A percentile compares a stretch with the other conserved stretches of the same genome.
Conservation (phyloP, 92 coral and sea anemone species). For the Pocillopora grandis region DNA sequence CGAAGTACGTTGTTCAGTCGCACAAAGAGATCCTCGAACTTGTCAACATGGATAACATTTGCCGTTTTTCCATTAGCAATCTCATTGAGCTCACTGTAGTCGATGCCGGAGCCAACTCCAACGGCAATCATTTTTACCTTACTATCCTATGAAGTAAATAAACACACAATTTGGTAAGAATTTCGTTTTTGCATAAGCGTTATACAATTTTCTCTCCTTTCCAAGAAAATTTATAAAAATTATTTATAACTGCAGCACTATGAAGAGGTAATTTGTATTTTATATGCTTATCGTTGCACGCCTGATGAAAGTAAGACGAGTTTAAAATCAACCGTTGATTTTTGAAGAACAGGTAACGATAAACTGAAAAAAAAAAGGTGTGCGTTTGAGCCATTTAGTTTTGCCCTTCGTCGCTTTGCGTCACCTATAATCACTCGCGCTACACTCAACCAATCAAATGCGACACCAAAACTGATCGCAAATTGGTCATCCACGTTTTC, state of each 20-base stretch:
- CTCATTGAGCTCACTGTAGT: constrained; percentile 49
- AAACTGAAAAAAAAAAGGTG: too few species aligned
- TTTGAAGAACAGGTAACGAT: too few species aligned
- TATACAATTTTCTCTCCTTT: neutral
- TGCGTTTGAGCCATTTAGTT: neutral
- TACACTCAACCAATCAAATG: too few species aligned
- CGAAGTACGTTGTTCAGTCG: constrained; percentile 37
- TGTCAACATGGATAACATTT: constrained; percentile 58
- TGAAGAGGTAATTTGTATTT: too few species aligned
- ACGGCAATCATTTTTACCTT: constrained; percentile 73
- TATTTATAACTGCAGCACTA: too few species aligned
- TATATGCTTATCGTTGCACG: too few species aligned
- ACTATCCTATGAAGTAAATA: constrained; percentile 37
- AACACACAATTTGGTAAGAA: neutral
- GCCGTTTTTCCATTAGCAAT: constrained; percentile 60
- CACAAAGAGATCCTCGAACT: constrained; percentile 43
- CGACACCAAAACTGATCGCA: too few species aligned
- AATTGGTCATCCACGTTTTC: too few species aligned
- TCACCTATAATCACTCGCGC: too few species aligned
- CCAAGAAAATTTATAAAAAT: neutral
- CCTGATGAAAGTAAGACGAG: too few species aligned
- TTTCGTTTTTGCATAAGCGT: neutral
- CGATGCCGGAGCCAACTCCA: constrained; percentile 60
- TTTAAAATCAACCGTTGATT: too few species aligned
- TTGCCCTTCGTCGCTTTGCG: neutral